A percentile compares a stretch with the other conserved stretches of the same genome.
Evolutionary conservation across 2,113 vertebrate genomes (phyloP).

Genomic region (Cryptomyrus ogoouensis): DNA sequence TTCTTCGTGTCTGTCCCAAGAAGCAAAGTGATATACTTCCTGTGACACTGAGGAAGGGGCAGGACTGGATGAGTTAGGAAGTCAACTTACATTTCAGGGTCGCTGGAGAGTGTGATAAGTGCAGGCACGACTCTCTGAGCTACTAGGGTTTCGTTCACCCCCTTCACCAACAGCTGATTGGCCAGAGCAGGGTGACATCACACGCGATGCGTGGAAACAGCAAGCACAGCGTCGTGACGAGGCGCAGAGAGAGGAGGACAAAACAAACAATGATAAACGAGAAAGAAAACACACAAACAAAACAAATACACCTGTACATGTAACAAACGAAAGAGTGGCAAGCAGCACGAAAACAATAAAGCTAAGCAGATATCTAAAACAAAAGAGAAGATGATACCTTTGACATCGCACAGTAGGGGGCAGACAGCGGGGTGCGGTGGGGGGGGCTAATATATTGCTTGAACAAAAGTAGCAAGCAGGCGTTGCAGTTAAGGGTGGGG

Average conservation of each 20-base stretch:
- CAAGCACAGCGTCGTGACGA: conserved; percentile 73
- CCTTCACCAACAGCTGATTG: conserved; percentile 99
- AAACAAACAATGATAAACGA: conserved; percentile 37
- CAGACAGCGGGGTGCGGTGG: conserved; percentile 33
- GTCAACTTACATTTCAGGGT: conserved; percentile 99
- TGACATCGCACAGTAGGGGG: background rate
- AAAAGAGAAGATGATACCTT: conserved; percentile 30
- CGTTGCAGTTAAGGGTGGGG: background rate
- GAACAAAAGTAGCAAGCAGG: background rate
- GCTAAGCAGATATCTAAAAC: conserved; percentile 71
- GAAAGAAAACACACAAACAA: conserved; percentile 56
- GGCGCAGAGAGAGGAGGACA: conserved; percentile 65
- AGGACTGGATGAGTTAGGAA: conserved; percentile 60
- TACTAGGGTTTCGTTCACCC: conserved; percentile 99
- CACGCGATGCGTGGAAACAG: conserved; percentile 75
- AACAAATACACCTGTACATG: conserved; percentile 26
- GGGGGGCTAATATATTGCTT: conserved; percentile 20
- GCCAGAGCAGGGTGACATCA: conserved; percentile 70
- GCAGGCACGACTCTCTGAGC: conserved; percentile 99
- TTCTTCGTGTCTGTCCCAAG: background rate
- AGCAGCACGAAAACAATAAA: conserved; percentile 52
- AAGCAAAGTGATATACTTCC: conserved; percentile 55
- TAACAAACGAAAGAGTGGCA: conserved; percentile 22
- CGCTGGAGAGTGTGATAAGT: conserved; percentile 99
- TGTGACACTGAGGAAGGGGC: conserved; percentile 55